Evolutionary conservation across 2,113 vertebrate species (phyloP).

Genomic region (Cyprinus carpio): DNA sequence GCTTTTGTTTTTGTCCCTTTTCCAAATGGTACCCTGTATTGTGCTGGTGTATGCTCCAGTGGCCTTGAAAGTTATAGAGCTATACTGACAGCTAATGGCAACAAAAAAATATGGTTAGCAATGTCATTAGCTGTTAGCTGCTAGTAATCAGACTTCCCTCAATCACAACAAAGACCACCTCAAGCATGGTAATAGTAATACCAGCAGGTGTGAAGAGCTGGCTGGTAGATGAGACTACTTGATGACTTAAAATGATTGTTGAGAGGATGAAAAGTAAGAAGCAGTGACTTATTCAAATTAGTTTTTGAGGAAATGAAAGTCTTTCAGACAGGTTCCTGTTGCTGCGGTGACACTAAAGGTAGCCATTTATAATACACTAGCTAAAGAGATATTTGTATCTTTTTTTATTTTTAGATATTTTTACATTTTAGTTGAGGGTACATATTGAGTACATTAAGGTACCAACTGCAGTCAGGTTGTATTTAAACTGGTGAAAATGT

Average conservation of each 20-base stretch:
- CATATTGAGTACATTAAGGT: background rate
- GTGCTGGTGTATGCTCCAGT: background rate
- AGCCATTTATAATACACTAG: background rate
- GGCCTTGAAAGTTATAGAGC: background rate
- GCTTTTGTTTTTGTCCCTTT: background rate
- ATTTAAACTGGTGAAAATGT: background rate
- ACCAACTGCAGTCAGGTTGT: background rate
- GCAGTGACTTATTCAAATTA: background rate
- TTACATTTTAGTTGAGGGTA: background rate
- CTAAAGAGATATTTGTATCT: background rate
- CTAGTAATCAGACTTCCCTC: background rate
- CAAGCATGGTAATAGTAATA: background rate
- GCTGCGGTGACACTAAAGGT: background rate
- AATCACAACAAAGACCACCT: background rate
- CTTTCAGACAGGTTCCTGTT: background rate
- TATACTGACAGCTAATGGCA: background rate
- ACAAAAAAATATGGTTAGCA: background rate
- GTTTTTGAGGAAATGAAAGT: background rate
- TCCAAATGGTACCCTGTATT: background rate
- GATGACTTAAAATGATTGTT: background rate
- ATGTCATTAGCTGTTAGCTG: background rate
- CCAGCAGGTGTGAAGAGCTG: background rate
- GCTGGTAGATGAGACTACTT: background rate
- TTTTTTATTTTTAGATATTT: background rate
- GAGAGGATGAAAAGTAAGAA: slow-evolving; percentile 1